Evolutionary conservation across 2,797 vertebrate species (phyloP).

Genomic region (Melopsittacus undulatus): DNA sequence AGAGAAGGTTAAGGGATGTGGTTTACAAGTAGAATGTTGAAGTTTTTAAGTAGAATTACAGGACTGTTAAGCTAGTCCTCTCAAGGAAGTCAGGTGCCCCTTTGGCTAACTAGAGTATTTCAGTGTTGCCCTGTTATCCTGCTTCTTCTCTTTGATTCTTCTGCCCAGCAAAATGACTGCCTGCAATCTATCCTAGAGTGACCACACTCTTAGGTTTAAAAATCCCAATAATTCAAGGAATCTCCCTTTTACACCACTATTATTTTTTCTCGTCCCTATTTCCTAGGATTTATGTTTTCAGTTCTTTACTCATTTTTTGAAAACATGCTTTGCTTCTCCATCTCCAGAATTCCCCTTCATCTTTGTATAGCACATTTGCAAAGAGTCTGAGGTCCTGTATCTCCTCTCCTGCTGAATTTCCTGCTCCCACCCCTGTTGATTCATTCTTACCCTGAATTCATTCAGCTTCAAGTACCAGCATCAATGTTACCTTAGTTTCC

Average conservation of each 20-base stretch:
- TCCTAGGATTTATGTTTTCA: not conserved
- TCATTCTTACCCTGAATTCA: not conserved
- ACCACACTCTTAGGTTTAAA: not conserved
- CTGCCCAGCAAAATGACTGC: not conserved
- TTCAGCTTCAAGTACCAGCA: not conserved
- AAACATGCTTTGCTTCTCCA: not conserved
- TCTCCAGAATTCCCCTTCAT: not conserved
- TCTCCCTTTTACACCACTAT: not conserved
- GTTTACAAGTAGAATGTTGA: not conserved
- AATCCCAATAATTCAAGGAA: not conserved
- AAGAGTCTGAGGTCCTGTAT: rapidly evolving
- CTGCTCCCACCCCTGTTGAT: not conserved
- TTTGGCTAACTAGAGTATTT: not conserved
- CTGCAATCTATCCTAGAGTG: not conserved
- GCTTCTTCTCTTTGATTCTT: not conserved
- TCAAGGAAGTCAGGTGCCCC: not conserved
- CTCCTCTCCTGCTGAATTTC: not conserved
- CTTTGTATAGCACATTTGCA: not conserved
- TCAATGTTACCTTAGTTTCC: not conserved
- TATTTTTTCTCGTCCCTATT: not conserved
- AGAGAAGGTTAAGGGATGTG: not conserved
- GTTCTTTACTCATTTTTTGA: not conserved
- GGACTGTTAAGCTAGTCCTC: not conserved
- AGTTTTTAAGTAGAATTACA: not conserved
- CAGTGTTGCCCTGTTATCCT: not conserved